These are phyloP conservation scores for Salvelinus namaycush DNA, from an alignment of 2,113 vertebrate genomes.

Conservation along the genomic window DNA sequence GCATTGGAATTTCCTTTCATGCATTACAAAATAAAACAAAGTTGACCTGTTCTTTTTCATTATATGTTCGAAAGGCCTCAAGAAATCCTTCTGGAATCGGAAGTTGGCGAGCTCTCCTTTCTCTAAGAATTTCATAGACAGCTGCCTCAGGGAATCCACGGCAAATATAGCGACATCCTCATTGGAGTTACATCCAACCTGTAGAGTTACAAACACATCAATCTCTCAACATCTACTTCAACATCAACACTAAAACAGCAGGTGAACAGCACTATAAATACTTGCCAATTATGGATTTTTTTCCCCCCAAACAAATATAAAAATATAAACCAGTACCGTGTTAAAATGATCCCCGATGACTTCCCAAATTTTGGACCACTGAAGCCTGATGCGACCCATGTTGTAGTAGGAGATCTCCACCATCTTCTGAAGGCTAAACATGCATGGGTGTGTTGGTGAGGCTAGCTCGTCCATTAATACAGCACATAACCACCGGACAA, in stretches of 20 bases:
- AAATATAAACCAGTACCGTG: conserved; percentile 73
- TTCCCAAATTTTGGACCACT: conserved; percentile 93
- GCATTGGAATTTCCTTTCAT: not conserved
- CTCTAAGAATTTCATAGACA: conserved; percentile 92
- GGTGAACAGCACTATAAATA: not conserved
- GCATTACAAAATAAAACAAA: not conserved
- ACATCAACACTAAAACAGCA: conserved; percentile 1
- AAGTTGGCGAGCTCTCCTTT: conserved; percentile 91
- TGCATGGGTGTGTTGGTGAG: conserved; percentile 86
- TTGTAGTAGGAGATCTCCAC: conserved; percentile 93
- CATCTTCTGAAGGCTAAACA: conserved; percentile 92
- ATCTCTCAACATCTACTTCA: not conserved
- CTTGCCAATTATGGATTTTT: not conserved
- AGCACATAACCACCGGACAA: conserved; percentile 88
- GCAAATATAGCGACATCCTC: conserved; percentile 92
- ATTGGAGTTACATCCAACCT: conserved; percentile 91
- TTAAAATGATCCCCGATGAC: conserved; percentile 92
- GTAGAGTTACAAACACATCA: not conserved
- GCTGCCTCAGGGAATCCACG: conserved; percentile 87
- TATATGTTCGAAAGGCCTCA: conserved; percentile 89
- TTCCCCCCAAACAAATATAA: too few relatives aligned
- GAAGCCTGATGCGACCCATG: conserved; percentile 88
- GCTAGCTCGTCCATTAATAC: conserved; percentile 90
- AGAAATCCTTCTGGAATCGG: conserved; percentile 90
- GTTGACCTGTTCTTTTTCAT: conserved; percentile 89